These are phyloP conservation scores for Mizuhopecten yessoensis DNA, from an alignment of 1,140 invertebrate species.

Conservation along the genomic window DNA sequence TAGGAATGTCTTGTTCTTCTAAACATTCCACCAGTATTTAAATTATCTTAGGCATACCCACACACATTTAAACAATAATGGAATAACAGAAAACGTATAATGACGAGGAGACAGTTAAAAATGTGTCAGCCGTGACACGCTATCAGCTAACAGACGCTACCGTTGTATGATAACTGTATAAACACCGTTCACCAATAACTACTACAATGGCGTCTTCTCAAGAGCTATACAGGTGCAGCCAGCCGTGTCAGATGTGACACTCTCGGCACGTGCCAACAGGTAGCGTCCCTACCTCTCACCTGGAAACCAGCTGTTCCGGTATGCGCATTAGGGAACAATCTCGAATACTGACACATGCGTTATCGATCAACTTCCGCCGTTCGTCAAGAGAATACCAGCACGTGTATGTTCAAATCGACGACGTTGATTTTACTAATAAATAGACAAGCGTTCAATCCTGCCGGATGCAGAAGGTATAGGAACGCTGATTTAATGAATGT, in stretches of 20 bases:
- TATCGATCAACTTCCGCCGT: constrained; percentile 24
- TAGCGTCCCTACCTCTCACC: constrained; percentile 30
- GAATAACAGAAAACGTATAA: not conserved
- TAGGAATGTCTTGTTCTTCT: not conserved
- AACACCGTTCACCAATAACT: not conserved
- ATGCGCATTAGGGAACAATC: not conserved
- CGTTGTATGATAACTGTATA: constrained; percentile 20
- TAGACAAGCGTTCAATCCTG: constrained; percentile 11
- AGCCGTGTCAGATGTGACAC: constrained; percentile 8
- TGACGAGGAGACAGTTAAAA: not conserved
- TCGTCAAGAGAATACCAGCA: not conserved
- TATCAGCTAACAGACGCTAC: constrained; percentile 14
- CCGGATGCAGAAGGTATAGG: not conserved
- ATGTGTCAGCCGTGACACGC: not conserved
- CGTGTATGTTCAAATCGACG: not conserved
- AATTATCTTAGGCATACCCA: not conserved
- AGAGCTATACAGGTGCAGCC: constrained; percentile 2
- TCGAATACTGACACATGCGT: constrained; percentile 18
- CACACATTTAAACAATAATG: constrained; percentile 25
- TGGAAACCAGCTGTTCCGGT: constrained; percentile 36
- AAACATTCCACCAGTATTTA: constrained; percentile 8
- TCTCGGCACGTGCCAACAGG: constrained; percentile 30
- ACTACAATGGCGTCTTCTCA: not conserved
- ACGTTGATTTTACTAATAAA: not conserved
- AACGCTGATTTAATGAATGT: constrained; percentile 19